phyloP scores from a whole-genome alignment of 2,888 invertebrate species.

The Drosophila siamana region DNA sequence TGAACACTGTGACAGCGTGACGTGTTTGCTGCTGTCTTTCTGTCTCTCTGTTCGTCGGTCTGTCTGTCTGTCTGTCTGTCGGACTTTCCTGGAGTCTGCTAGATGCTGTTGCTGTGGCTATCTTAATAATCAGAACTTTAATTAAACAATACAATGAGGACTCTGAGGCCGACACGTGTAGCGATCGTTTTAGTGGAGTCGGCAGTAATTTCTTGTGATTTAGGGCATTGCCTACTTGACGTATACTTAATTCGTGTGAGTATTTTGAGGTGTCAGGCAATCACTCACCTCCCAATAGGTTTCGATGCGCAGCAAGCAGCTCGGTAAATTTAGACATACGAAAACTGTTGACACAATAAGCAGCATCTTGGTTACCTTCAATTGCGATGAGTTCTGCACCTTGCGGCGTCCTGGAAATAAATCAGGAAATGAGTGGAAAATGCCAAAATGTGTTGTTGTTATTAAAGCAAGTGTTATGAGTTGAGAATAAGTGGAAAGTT shows the following conservation, averaged over 20 bases:
- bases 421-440: not conserved
- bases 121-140: constrained; percentile 21
- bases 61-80: not conserved
- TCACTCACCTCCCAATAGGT: constrained; percentile 87
- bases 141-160: constrained; percentile 19
- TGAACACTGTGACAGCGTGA: constrained; percentile 24
- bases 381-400: constrained; percentile 87
- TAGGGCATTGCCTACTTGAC: not conserved
- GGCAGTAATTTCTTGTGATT: not conserved
- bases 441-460: not conserved
- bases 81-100: not conserved
- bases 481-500: not conserved
- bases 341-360: constrained; percentile 93
- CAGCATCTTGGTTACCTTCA: constrained; percentile 92
- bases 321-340: constrained; percentile 91
- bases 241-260: constrained; percentile 23
- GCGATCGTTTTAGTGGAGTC: not conserved
- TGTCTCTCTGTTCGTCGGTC: not conserved
- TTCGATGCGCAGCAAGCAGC: constrained; percentile 89
- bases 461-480: no score
- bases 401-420: constrained; percentile 80
- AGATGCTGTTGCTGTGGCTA: not conserved
- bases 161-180: constrained; percentile 6
- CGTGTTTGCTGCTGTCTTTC: not conserved
- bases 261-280: not conserved